Evolutionary conservation across 1,140 invertebrate genomes (phyloP).

Genomic region (Platyscapa corneri): DNA sequence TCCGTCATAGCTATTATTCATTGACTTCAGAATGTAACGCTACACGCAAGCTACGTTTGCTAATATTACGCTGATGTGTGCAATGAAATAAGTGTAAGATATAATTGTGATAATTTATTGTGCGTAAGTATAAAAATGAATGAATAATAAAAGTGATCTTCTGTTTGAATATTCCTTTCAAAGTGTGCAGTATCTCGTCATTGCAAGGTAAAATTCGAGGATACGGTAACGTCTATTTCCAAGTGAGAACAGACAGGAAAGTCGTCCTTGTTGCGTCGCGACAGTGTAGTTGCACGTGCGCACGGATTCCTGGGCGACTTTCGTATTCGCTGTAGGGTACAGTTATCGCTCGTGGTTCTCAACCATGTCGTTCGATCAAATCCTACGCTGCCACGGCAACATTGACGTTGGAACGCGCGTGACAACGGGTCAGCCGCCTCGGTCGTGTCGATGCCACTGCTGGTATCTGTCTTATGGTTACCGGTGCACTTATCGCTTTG

Average conservation of each 20-base stretch:
- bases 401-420: no score
- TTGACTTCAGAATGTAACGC: not conserved
- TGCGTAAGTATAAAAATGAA: no score
- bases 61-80: not conserved
- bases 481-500: not conserved
- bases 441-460: not conserved
- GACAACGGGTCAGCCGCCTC: not conserved
- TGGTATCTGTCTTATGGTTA: not conserved
- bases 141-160: no score
- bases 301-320: constrained; percentile 46
- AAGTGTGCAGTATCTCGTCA: no score
- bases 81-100: not conserved
- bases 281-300: constrained; percentile 10
- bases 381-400: not conserved
- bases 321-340: constrained; percentile 35
- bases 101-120: not conserved
- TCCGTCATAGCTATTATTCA: no score
- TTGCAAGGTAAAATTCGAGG: no score
- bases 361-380: not conserved
- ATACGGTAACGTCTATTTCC: not conserved
- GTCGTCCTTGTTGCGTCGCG: not conserved
- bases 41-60: not conserved
- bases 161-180: not conserved
- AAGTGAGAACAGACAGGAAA: not conserved
- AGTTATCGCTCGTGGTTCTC: constrained; percentile 49